Percentiles rank a stretch among this genome's conserved stretches.
Conservation (phyloP, 2,797 vertebrate species). For the Synaphobranchus kaupii region DNA sequence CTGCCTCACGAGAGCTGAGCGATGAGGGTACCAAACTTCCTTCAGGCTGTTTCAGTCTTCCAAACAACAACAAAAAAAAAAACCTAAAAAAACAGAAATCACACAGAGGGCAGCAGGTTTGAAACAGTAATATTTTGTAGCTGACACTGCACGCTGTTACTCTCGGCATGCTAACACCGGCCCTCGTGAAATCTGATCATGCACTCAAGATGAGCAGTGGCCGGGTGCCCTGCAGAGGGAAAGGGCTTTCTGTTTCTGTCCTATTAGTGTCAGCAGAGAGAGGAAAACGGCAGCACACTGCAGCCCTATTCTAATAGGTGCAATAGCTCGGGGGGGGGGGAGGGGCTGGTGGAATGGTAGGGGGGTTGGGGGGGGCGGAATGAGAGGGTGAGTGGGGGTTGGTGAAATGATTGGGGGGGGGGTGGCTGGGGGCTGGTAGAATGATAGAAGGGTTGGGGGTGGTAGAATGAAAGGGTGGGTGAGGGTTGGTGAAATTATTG, state of each 20-base stretch:
- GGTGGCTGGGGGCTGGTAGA: no score
- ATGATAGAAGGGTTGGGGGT: no score
- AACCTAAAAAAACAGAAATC: not conserved
- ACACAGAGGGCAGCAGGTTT: not conserved
- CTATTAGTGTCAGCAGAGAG: constrained; percentile 47
- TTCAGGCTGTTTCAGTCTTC: not conserved
- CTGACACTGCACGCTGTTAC: not conserved
- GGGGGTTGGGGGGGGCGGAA: no score
- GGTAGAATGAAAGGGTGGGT: no score
- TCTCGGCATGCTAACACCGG: not conserved
- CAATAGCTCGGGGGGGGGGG: constrained; percentile 43
- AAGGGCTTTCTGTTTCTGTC: not conserved
- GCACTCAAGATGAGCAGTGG: not conserved
- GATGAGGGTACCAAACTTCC: not conserved
- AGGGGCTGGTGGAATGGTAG: not conserved
- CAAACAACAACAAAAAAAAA: not conserved
- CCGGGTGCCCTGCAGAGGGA: not conserved
- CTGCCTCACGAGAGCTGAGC: not conserved
- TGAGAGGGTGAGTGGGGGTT: no score
- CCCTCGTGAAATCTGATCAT: not conserved
- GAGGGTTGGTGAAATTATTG: no score
- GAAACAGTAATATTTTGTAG: not conserved
- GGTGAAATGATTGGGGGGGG: no score
- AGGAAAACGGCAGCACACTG: constrained; percentile 40
- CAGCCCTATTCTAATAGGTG: constrained; percentile 54